Conservation (phyloP, 2,888 invertebrate genomes). For the Agriopis marginaria region DNA sequence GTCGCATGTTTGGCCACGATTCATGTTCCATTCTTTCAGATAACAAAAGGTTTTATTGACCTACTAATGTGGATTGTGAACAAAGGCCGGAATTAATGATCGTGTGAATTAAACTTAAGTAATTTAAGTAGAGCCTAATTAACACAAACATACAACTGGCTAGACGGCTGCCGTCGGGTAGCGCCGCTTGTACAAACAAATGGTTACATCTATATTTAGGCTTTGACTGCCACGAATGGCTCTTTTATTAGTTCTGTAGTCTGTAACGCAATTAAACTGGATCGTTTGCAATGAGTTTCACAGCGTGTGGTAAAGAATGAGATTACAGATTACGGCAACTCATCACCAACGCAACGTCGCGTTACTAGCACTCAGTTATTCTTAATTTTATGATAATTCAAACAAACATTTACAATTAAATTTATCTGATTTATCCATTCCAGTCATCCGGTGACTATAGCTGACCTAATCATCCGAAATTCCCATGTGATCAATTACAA, state of each 20-base stretch:
- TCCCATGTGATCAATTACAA: background rate
- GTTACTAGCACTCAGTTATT: too few species aligned
- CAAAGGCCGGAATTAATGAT: constrained; percentile 42
- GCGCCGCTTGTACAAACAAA: background rate
- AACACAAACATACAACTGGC: constrained; percentile 9
- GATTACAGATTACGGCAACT: background rate
- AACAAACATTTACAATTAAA: too few species aligned
- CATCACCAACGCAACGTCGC: background rate
- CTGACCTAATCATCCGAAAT: background rate
- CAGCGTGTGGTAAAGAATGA: constrained; percentile 41
- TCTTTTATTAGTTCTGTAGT: constrained; percentile 4
- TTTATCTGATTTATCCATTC: too few species aligned
- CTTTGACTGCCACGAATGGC: constrained; percentile 6
- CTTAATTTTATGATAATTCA: background rate
- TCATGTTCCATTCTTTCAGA: constrained; percentile 32
- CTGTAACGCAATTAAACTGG: constrained; percentile 2
- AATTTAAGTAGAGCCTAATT: constrained; percentile 27
- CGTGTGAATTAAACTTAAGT: constrained; percentile 44
- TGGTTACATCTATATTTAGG: constrained; percentile 13
- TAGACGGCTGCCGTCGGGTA: background rate
- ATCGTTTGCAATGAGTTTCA: constrained; percentile 17
- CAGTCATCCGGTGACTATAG: background rate
- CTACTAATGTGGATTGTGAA: constrained; percentile 44
- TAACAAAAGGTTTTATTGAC: constrained; percentile 54
- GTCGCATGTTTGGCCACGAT: constrained; percentile 47